Evolutionary conservation across 2,113 vertebrate genomes (phyloP).

Genomic region (Brachypteracias leptosomus): DNA sequence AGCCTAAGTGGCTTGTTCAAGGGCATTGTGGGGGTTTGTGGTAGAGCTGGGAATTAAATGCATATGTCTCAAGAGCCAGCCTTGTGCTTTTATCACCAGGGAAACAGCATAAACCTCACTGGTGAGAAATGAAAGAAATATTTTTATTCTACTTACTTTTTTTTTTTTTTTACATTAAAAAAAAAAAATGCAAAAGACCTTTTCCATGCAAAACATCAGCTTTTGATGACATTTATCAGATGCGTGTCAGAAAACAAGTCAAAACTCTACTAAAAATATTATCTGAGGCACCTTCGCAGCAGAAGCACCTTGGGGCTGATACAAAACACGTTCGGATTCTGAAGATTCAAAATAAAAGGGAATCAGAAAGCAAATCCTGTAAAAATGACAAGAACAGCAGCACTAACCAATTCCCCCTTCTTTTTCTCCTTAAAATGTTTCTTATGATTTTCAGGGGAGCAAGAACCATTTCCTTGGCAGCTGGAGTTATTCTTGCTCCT

Average conservation of each 20-base stretch:
- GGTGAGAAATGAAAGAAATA: neutral
- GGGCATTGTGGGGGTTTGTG: neutral
- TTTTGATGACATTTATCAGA: constrained; percentile 42
- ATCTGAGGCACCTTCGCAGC: constrained; percentile 14
- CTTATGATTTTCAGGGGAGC: neutral
- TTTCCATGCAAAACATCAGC: neutral
- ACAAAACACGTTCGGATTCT: neutral
- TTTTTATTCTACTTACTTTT: neutral
- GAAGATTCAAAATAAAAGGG: neutral
- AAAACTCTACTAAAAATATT: constrained; percentile 35
- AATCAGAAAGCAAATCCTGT: neutral
- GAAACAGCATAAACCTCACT: constrained; percentile 32
- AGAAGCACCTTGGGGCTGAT: constrained; percentile 5
- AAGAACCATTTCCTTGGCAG: neutral
- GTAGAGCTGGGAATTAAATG: neutral
- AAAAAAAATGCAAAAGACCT: neutral
- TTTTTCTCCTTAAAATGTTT: neutral
- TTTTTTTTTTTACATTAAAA: neutral
- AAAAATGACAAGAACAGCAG: neutral
- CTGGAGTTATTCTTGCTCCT: neutral
- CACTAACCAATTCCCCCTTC: neutral
- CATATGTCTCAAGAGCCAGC: neutral
- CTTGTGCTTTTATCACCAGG: constrained; percentile 30
- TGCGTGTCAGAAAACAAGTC: constrained; percentile 21
- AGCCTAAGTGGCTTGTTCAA: neutral